phyloP scores from a whole-genome alignment of 1,140 invertebrate genomes.

The Manduca sexta region DNA sequence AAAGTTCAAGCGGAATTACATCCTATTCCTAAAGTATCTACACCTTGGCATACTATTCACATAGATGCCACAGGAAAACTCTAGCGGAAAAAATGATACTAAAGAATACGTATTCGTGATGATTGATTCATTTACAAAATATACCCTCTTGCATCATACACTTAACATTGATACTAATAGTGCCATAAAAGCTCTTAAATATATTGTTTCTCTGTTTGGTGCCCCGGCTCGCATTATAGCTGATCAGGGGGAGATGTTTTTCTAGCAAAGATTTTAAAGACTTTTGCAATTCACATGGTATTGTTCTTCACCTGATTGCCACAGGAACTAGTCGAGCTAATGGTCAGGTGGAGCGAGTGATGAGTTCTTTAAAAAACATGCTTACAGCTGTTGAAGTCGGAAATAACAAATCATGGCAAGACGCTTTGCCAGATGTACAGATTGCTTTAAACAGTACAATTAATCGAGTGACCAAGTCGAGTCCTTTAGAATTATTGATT shows the following conservation, averaged over 20 bases:
- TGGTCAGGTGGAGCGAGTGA: conserved; percentile 35
- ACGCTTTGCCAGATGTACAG: conserved; percentile 29
- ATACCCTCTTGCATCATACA: too few species aligned
- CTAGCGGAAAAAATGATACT: conserved; percentile 9
- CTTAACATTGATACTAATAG: too few species aligned
- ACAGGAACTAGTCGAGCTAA: conserved; percentile 24
- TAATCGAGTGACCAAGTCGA: conserved; percentile 31
- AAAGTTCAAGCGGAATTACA: conserved; percentile 9
- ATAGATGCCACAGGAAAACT: conserved; percentile 14
- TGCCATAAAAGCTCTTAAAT: too few species aligned
- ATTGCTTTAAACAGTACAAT: conserved; percentile 32
- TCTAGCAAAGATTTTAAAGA: conserved; percentile 26
- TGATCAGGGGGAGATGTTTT: conserved; percentile 32
- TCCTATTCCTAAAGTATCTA: conserved; percentile 6
- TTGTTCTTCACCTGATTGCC: conserved; percentile 25
- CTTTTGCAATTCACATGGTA: conserved; percentile 22
- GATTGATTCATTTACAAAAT: conserved; percentile 20
- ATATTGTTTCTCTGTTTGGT: conserved; percentile 25
- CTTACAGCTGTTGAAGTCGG: conserved; percentile 28
- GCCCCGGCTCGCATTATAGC: conserved; percentile 27
- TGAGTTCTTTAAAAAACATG: conserved; percentile 19
- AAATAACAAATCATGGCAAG: conserved; percentile 30
- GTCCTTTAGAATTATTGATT: conserved; percentile 37
- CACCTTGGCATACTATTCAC: conserved; percentile 12
- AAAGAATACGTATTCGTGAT: conserved; percentile 17